Evolutionary conservation across 2,888 invertebrate genomes (phyloP), one percentile per base, ranked within the genome.

Genomic region (Drosophila ezoana): DNA sequence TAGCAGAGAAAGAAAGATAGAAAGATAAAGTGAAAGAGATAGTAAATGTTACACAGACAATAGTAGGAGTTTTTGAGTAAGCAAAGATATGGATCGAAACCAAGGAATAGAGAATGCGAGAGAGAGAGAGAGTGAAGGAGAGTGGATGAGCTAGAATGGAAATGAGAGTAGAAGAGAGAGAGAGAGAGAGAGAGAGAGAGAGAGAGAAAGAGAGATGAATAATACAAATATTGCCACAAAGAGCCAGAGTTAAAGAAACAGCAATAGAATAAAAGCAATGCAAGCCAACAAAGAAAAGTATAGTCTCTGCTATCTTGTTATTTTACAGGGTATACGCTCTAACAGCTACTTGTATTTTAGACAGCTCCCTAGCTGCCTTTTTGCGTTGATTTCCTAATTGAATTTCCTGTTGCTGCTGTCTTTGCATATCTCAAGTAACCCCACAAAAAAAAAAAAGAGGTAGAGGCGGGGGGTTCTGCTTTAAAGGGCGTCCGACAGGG

Each of bases 371-470:
- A 41, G 40, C 37, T 66, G 58, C 13, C 6, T 40, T 37, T 61
- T 58, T 61, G 61, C 63, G 65, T 71, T 69, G 66, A 72, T 75
- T 77, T 75, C 52, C 77, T 72, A 80, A 80, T 75, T 69, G 60
- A 61, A 73, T 79, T 72, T 76, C 62, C 73, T 76, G 56, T 72
- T 63, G 57, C 49, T 51, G 61, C 40, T 33, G 45, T 49, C 43
- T 52, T 44, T 69, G 62, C 49, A 49, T 41, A 37, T 16, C 35
- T 33, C 33, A 47, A 64, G 40, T 47, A 41, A 2, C 8, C 28
- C 8, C 28, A 28, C 28, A 28, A 28, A 28, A 23, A 23, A 28
- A 28, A 28, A 23, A 23, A 28, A 28, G 28, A 8, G 68, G 20
- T n/a, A 20, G 18, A 16, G 18, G 0, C 0, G 33, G 10, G 33